Conservation (phyloP, 2,113 vertebrate species). For the Uropsilus gracilis region DNA sequence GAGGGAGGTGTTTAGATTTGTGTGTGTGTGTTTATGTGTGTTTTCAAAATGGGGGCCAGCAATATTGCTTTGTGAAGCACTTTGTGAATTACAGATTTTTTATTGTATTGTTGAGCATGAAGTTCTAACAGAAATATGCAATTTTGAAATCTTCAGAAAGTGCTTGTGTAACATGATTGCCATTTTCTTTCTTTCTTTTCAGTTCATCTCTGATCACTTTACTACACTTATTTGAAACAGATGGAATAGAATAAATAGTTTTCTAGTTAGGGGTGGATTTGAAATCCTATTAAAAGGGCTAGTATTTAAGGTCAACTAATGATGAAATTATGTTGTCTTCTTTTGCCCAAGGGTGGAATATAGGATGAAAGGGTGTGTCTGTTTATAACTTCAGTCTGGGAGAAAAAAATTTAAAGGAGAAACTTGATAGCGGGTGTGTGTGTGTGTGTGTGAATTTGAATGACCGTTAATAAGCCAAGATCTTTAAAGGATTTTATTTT, state of each 20-base stretch:
- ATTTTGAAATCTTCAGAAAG: not conserved
- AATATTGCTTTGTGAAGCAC: not conserved
- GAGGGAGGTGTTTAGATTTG: not conserved
- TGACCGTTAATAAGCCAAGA: slow-evolving; percentile 35
- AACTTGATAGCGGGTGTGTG: not conserved
- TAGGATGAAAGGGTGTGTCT: not conserved
- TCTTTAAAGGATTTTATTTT: slow-evolving; percentile 52
- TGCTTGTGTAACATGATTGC: not conserved
- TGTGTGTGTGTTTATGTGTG: too few species aligned
- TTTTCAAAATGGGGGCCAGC: not conserved
- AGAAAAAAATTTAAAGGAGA: not conserved
- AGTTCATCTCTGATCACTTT: not conserved
- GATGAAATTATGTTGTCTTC: not conserved
- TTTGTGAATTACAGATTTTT: not conserved
- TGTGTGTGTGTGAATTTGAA: not conserved
- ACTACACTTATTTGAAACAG: slow-evolving; percentile 40
- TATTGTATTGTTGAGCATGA: not conserved
- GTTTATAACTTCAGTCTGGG: not conserved
- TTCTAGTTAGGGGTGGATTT: not conserved
- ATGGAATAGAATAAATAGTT: not conserved
- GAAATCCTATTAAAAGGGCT: slow-evolving; percentile 22
- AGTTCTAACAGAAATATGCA: not conserved
- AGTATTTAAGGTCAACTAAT: not conserved
- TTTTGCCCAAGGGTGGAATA: not conserved
- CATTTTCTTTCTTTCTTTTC: slow-evolving; percentile 3